Evolutionary conservation across 2,888 invertebrate species (phyloP).

Genomic region (Ferrisia virgata): DNA sequence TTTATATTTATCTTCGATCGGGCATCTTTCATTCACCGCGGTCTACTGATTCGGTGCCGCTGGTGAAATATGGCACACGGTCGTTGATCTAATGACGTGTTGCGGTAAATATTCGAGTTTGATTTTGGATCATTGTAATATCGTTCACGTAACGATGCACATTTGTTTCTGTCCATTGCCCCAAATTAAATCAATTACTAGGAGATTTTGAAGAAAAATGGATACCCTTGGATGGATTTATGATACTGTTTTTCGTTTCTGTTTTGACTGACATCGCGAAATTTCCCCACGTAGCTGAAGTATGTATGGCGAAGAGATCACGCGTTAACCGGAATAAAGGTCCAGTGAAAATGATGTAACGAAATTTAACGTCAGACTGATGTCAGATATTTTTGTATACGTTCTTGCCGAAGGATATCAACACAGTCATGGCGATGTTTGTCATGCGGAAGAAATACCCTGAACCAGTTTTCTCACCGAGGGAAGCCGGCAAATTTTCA

Average conservation of each 20-base stretch:
- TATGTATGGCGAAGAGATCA: neutral
- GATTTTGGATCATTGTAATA: neutral
- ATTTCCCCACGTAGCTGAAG: neutral
- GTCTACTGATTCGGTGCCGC: neutral
- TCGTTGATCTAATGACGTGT: neutral
- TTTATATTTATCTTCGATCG: neutral
- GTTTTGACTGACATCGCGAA: neutral
- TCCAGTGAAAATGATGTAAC: neutral
- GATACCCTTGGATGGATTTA: neutral
- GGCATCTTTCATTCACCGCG: neutral
- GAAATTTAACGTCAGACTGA: neutral
- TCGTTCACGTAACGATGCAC: neutral
- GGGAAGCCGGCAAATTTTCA: neutral
- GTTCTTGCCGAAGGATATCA: neutral
- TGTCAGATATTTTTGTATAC: neutral
- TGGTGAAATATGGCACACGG: neutral
- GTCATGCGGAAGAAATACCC: neutral
- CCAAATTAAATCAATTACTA: neutral
- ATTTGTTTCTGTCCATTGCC: neutral
- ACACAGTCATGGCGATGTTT: neutral
- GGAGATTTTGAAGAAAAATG: neutral
- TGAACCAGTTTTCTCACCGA: neutral
- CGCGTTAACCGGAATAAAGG: neutral
- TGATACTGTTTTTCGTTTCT: neutral
- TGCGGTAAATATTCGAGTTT: neutral